Base-by-base conservation (phyloP, 2,888 invertebrate species). In the Polyploca ridens region DNA sequence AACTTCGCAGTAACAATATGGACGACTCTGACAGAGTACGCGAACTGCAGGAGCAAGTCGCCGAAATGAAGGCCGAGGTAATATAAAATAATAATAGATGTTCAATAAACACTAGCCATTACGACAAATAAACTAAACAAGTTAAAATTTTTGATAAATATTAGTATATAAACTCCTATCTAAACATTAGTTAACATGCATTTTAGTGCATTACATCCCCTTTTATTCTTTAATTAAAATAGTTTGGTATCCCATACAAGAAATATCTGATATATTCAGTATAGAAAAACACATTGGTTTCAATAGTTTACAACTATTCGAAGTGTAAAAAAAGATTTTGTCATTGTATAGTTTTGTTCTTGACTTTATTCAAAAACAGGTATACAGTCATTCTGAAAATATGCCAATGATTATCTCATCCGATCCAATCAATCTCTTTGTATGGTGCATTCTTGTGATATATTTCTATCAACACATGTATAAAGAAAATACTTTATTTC, bases 41-140 rank as follows among this genome's bases (percentile, higher is more conserved):
- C 67, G 98, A 98, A 78, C 94, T 99, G 69, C 98, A 98, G 89
- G 98, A 98, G 90, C 97, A 97, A 90, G 97, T 99, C 71, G 98
- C 97, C 49, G 98, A 98, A 88, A 95, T 99, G 44, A 98, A 98
- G 93, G 98, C 98, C 64, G 99, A 99, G 97, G 99, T 99, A 94
- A 66, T n/a, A 49, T 64, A n/a, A n/a, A 19, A 19, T 19, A 49
- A 44, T 10, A 10, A 7, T 46, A 46, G 14, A 6, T 1, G 1
- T 8, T 19, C 19, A 19, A 13, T 38, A 13, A 54, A 54, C 19
- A n/a, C 7, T 54, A 54, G 10, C 10, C 2, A 19, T 19, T 38
- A 13, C 5, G 13, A 46, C n/a, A 46, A 46, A 5, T n/a, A 5
- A 2, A n/a, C n/a, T 7, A 19, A 54, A 3, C 3, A 6, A 54